Evolutionary conservation across 2,797 vertebrate genomes (phyloP), one percentile per base, ranked within the genome.

Genomic region (Chaunax sp.): DNA sequence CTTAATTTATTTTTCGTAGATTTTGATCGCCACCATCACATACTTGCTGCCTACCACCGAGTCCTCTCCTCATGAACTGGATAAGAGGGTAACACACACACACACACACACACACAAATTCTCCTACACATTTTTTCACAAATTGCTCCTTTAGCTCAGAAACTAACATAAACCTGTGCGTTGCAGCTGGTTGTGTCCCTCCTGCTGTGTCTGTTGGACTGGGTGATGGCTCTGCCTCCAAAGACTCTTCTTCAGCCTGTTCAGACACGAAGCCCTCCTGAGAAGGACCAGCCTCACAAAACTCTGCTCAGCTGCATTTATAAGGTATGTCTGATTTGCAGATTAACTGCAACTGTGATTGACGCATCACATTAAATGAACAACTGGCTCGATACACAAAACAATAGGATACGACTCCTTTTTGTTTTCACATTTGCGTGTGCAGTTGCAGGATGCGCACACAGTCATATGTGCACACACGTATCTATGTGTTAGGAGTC

Each of bases 221-320:
- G 98, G 98, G 96, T 97, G 82, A 99, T 99, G 98, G 96, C 96
- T 59, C 91, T 99, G 80, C 97, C 98, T 41, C 93, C 97, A 16
- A 95, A 96, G 85, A 95, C 93, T 62, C 94, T 99, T 54, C 94
- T 99, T 66, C 97, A 96, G 41, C 95, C 96, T 12, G 92, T 98
- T 75, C 94, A 94, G 40, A 77, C 94, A 57, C 84, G 92, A 62
- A 95, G 93, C 70, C 70, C 94, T 43, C 66, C 94, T 58, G 97
- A 98, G 82, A 96, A 92, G 78, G 95, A 97, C 64, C 96, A 95
- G 77, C 91, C 89, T 3, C 95, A 96, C 75, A 98, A 97, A 89
- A 97, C 97, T 0, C 92, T 99, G 68, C 96, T 99, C 77, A 97
- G 95, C 69, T 98, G 96, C 81, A 97, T 98, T 90, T 98, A 98